phyloP scores from a whole-genome alignment of 2,888 invertebrate genomes.

The Meandrusa payeni region DNA sequence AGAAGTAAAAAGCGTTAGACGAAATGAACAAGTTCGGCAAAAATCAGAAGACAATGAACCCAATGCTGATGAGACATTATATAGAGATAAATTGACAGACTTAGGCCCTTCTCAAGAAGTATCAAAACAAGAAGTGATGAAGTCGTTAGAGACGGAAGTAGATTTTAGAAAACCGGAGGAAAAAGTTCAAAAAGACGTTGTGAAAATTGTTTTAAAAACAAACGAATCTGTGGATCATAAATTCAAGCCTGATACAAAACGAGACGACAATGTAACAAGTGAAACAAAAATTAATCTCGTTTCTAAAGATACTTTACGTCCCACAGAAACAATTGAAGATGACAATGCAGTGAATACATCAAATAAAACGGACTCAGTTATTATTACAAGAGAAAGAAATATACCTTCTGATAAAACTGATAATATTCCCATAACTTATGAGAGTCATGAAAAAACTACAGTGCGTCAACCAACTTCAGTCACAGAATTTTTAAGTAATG shows the following conservation, averaged over 20 bases:
- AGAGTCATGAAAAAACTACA: constrained; percentile 25
- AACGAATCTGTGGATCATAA: neutral
- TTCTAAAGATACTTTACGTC: neutral
- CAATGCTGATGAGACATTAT: neutral
- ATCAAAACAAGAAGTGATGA: neutral
- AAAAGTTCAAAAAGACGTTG: neutral
- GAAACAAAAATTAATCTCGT: neutral
- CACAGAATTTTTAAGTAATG: constrained; percentile 38
- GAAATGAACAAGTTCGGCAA: too few relatives aligned
- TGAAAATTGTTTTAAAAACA: neutral
- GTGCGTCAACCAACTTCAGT: constrained; percentile 36
- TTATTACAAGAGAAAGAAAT: neutral
- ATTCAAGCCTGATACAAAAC: neutral
- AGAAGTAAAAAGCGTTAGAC: too few relatives aligned
- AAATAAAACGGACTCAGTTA: neutral
- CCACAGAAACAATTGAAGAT: neutral
- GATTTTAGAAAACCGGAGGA: neutral
- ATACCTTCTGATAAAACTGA: constrained; percentile 1
- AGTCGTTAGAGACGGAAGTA: neutral
- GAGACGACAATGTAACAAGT: neutral
- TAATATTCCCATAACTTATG: constrained; percentile 1
- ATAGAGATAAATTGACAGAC: neutral
- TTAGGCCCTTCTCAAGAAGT: neutral
- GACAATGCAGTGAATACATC: neutral
- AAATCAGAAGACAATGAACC: neutral